Base-by-base conservation (phyloP, 2,888 invertebrate genomes). In the Zygothrica quintamaculata region DNA sequence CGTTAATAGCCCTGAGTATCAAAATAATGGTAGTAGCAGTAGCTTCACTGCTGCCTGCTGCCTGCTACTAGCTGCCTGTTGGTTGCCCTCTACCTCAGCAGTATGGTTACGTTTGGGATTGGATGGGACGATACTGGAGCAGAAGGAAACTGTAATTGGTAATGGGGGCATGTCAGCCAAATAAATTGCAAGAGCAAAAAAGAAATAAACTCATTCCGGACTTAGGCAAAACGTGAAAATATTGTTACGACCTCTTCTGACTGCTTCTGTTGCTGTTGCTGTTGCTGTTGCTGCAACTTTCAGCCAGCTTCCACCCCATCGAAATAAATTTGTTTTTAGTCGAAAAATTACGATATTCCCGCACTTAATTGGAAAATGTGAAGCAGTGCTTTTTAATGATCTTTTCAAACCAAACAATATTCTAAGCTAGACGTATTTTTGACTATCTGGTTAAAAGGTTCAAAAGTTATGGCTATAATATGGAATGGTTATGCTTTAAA, bases 221-320 rank as follows among this genome's bases (percentile, higher is more conserved):
- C 87, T 86, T 84, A 84, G 86, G 81, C 75, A 78, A 84, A 86
- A 84, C 84, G 82, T 80, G 79, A 85, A 88, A 88, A 89, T 89
- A 88, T 88, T 87, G 87, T 86, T 86, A 88, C 65, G 88, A 88
- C 87, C 86, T 84, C 69, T 64, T 61, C 25, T 39, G 61, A 43
- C 36, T 36, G 34, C 46, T 60, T 13, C 40, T 58, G 15, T 13
- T 29, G 29, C 5, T n/a, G n/a, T 9, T 29, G 29, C 13, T 22
- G 65, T 8, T 40, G 26, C 18, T 50, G 44, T 40, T 16, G 36
- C 36, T 47, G 34, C 57, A 59, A 47, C 56, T 34, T 53, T 37
- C n/a, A n/a, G 60, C 43, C 65, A 57, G 42, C 57, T 65, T 61
- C 62, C 39, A 31, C 29, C 31, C 62, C 76, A 84, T 77, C 46